A percentile compares a stretch with the other conserved stretches of the same genome.
Evolutionary conservation across 2,888 invertebrate species (phyloP).

Genomic region (Caenorhabditis parvicauda): DNA sequence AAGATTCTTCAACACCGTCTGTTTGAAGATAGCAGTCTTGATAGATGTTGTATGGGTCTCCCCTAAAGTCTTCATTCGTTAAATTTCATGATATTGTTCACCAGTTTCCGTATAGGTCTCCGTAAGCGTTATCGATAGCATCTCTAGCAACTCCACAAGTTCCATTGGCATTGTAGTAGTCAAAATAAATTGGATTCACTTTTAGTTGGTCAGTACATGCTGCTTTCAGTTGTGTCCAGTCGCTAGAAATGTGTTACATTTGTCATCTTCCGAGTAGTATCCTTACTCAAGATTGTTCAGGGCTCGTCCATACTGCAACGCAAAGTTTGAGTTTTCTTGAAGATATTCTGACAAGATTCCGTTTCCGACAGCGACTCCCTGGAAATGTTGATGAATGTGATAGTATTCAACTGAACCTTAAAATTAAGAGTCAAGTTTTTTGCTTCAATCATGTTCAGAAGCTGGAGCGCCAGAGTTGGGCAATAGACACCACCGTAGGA

Average conservation of each 20-base stretch:
- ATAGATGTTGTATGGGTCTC: conserved; percentile 41
- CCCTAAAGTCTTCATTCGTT: conserved; percentile 6
- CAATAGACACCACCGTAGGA: conserved; percentile 52
- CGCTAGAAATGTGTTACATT: conserved; percentile 17
- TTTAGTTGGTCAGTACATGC: conserved; percentile 19
- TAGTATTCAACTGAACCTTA: conserved; percentile 19
- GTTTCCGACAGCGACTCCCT: conserved; percentile 51
- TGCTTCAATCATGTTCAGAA: conserved; percentile 30
- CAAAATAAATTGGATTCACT: conserved; percentile 30
- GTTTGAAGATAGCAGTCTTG: conserved; percentile 37
- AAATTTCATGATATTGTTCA: background rate
- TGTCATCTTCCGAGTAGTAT: background rate
- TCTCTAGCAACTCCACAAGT: no score
- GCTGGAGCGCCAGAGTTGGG: conserved; percentile 25
- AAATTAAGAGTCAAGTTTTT: conserved; percentile 28
- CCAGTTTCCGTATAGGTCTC: background rate
- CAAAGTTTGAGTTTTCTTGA: conserved; percentile 43
- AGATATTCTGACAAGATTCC: conserved; percentile 43
- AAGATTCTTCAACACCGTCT: background rate
- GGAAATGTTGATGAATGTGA: background rate
- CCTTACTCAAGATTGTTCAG: conserved; percentile 41
- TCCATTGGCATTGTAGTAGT: conserved; percentile 20
- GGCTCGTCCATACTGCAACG: conserved; percentile 45
- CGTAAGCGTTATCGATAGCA: background rate
- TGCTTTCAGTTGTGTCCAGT: conserved; percentile 32